Evolutionary conservation across 1,140 invertebrate genomes (phyloP).

Genomic region (Drosophila persimilis): DNA sequence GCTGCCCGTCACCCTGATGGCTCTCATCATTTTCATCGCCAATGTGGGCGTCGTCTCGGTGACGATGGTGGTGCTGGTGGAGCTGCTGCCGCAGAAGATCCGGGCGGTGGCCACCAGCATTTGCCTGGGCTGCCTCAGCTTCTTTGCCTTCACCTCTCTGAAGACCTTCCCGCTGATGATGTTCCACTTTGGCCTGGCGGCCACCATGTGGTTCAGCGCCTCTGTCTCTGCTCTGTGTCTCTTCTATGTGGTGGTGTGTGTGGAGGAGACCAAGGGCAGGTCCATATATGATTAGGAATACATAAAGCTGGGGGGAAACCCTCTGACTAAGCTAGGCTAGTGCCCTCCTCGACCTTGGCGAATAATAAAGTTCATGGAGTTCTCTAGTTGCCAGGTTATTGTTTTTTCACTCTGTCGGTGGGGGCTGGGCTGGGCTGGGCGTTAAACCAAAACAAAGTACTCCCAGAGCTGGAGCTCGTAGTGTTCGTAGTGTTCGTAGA

Average conservation of each 20-base stretch:
- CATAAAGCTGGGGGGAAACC: neutral
- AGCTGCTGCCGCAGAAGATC: conserved; percentile 68
- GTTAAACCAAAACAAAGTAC: conserved; percentile 70
- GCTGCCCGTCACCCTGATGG: conserved; percentile 68
- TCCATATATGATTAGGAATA: conserved; percentile 58
- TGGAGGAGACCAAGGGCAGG: conserved; percentile 77
- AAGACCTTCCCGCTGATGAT: conserved; percentile 73
- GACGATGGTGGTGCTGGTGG: conserved; percentile 72
- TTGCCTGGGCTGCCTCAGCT: conserved; percentile 63
- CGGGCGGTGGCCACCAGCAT: conserved; percentile 60
- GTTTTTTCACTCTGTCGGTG: neutral
- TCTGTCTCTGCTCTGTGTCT: conserved; percentile 51
- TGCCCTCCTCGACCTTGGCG: no score
- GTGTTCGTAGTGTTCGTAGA: neutral
- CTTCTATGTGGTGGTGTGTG: conserved; percentile 63
- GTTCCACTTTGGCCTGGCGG: conserved; percentile 61
- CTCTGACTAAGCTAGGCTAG: neutral
- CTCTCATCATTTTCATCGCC: conserved; percentile 68
- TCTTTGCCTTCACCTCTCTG: conserved; percentile 64
- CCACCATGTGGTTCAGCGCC: conserved; percentile 73
- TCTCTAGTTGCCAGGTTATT: neutral
- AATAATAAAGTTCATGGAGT: conserved; percentile 21
- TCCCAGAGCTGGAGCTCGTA: conserved; percentile 8
- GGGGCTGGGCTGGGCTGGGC: conserved; percentile 1
- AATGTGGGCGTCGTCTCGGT: conserved; percentile 70